Conservation (phyloP, 2,888 invertebrate species). For the Odontothrips loti region DNA sequence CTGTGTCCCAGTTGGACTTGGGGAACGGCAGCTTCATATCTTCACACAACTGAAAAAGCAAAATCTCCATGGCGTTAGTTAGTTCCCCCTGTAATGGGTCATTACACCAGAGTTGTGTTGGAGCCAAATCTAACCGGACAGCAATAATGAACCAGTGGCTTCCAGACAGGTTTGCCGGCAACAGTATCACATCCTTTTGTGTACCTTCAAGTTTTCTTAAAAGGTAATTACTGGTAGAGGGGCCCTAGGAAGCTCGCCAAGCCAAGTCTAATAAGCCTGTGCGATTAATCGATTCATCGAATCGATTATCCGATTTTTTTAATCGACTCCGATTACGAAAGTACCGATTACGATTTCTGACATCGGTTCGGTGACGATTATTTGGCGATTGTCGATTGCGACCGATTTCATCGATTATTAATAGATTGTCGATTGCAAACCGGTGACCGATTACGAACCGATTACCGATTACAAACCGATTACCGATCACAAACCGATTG, state of each 20-base stretch:
- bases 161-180: background rate
- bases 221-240: background rate
- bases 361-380: too few species aligned
- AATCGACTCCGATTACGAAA: too few species aligned
- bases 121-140: background rate
- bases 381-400: too few species aligned
- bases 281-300: background rate
- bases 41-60: background rate
- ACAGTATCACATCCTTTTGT: background rate
- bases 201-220: background rate
- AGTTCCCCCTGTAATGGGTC: conserved; percentile 1
- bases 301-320: too few species aligned
- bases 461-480: too few species aligned
- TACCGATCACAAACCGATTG: too few species aligned
- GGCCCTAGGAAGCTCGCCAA: background rate
- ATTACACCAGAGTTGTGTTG: background rate
- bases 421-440: too few species aligned
- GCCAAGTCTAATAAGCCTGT: background rate
- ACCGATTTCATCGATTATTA: too few species aligned
- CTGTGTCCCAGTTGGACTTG: background rate
- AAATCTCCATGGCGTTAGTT: background rate
- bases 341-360: too few species aligned
- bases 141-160: background rate
- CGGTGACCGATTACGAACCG: too few species aligned
- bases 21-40: background rate